Base-by-base conservation (phyloP, 1,140 invertebrate species). In the Sitobion miscanthi region DNA sequence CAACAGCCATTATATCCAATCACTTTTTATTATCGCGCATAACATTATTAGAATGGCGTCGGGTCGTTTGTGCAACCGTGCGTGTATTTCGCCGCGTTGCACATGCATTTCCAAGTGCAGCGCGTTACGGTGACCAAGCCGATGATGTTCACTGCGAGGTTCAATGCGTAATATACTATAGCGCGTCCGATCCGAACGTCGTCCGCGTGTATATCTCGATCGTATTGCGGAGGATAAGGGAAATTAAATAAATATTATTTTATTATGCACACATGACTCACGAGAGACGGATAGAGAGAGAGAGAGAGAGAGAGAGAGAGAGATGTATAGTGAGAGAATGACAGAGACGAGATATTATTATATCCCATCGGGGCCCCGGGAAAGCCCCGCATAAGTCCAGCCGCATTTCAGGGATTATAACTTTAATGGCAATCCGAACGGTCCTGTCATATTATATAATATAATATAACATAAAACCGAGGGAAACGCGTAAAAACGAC, bases 371-470 rank as follows among this genome's bases (percentile, higher is more conserved):
- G 47, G 52, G 49, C 8, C 17, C 1, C 35, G 38, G 54, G 89
- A 86, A 93, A 93, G 47, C 82, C 82, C 23, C 82, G 42, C 54
- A 7, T 93, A 93, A 93, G 91, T 85, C 91, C 82, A 38, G 91
- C 82, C 91, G n/a, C 91, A 86, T 93, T 93, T 93, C 49, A 52
- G 49, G 77, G 91, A 93, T 93, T 93, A 93, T 85, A 86, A 93
- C 91, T 93, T 93, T 86, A 93, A 93, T 85, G 91, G 49, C 77
- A 86, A 93, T 85, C 91, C 91, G 91, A 93, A 93, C 91, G 91
- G 35, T 93, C 35, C 91, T 54, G 90, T 91, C 90, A 91, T 89
- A 89, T 89, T 20, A 23, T 42, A 23, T 42, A 23, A 57, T 89
- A 90, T 14, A 57, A 62, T 69, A 69, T 69, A 69, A 30, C 38